Evolutionary conservation across 2,888 invertebrate genomes (phyloP).

Genomic region (Cryptosula pallasiana): DNA sequence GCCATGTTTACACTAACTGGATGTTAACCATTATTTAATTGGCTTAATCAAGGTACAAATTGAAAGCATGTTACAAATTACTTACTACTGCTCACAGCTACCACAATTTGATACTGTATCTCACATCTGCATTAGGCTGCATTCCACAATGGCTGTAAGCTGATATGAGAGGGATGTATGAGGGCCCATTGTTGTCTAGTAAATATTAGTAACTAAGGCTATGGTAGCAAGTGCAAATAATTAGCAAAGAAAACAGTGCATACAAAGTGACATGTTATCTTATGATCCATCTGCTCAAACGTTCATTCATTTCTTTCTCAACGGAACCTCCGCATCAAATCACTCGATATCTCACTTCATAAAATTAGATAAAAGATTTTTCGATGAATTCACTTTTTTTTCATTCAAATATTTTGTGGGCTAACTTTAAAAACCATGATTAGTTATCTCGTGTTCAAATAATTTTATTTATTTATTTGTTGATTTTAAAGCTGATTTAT

Average conservation of each 20-base stretch:
- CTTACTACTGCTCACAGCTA: neutral
- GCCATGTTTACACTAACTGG: too few relatives aligned
- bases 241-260: constrained; percentile 11
- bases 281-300: neutral
- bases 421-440: too few relatives aligned
- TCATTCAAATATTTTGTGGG: too few relatives aligned
- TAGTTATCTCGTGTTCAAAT: too few relatives aligned
- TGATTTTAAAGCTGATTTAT: too few relatives aligned
- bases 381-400: too few relatives aligned
- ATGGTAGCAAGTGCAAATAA: constrained; percentile 12
- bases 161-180: neutral
- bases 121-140: neutral
- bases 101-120: constrained; percentile 9
- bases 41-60: constrained; percentile 20
- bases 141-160: too few relatives aligned
- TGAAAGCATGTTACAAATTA: constrained; percentile 23
- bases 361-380: too few relatives aligned
- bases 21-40: constrained; percentile 18
- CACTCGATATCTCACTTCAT: too few relatives aligned
- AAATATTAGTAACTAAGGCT: neutral
- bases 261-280: constrained; percentile 1
- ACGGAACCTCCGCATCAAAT: too few relatives aligned
- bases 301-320: neutral
- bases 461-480: too few relatives aligned
- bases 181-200: neutral